These are phyloP conservation scores for Corapipo altera DNA, from an alignment of 2,113 vertebrate genomes.

Conservation along the genomic window DNA sequence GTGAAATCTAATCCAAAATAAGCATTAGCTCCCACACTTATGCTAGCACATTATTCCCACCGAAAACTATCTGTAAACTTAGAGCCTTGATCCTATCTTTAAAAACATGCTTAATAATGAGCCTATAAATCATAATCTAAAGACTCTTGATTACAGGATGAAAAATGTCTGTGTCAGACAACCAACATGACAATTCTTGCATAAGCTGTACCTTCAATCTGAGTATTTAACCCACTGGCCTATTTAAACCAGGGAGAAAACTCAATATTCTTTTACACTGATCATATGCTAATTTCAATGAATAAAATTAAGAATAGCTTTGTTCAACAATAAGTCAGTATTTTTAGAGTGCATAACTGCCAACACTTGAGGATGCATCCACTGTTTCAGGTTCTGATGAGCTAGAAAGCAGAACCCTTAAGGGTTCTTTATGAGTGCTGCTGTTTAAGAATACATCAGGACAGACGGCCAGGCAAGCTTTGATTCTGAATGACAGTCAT, in stretches of 20 bases:
- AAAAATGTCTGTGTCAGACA: neutral
- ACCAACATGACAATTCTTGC: neutral
- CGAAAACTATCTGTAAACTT: neutral
- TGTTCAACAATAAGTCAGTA: neutral
- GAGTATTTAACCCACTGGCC: neutral
- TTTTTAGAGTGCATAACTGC: neutral
- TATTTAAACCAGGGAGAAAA: neutral
- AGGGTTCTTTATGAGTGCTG: neutral
- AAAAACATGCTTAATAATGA: neutral
- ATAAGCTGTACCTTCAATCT: neutral
- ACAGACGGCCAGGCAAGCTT: neutral
- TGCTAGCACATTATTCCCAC: neutral
- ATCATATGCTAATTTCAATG: neutral
- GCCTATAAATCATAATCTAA: neutral
- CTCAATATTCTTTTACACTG: neutral
- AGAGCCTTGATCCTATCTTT: constrained; percentile 19
- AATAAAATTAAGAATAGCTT: neutral
- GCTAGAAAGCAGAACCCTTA: neutral
- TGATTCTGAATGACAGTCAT: neutral
- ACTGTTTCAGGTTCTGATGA: neutral
- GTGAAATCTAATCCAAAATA: neutral
- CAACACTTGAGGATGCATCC: neutral
- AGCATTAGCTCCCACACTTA: neutral
- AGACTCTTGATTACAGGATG: neutral
- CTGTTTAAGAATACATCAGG: neutral